Percentiles rank a stretch among this genome's conserved stretches.
Conservation (phyloP, 2,888 invertebrate genomes). For the Tyria jacobaeae region DNA sequence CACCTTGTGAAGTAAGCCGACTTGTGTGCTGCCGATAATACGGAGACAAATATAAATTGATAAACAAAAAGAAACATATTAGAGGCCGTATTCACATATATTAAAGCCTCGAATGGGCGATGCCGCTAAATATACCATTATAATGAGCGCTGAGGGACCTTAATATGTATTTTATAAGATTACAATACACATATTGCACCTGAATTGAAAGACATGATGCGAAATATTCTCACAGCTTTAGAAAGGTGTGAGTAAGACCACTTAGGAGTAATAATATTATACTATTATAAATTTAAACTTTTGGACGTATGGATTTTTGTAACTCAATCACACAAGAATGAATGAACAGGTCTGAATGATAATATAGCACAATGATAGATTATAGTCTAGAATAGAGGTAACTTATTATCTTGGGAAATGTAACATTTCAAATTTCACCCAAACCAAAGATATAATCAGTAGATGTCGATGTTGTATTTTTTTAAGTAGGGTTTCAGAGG, state of each 20-base stretch:
- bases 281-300: too few species aligned
- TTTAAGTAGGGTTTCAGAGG: too few species aligned
- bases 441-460: too few species aligned
- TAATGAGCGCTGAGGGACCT: conserved; percentile 7
- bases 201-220: neutral
- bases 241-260: neutral
- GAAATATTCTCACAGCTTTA: neutral
- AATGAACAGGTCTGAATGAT: too few species aligned
- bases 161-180: conserved; percentile 21
- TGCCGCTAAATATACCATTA: conserved; percentile 39
- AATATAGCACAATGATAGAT: too few species aligned
- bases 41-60: conserved; percentile 86
- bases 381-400: too few species aligned
- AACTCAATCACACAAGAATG: too few species aligned
- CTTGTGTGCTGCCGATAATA: conserved; percentile 79
- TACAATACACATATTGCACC: conserved; percentile 30
- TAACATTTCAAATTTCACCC: too few species aligned
- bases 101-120: conserved; percentile 49
- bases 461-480: too few species aligned
- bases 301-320: too few species aligned
- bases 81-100: conserved; percentile 65
- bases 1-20: conserved; percentile 81
- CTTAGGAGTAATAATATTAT: neutral
- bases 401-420: too few species aligned
- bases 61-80: conserved; percentile 84